Conservation (phyloP, 1,140 invertebrate species). For the Drosophila orena region DNA sequence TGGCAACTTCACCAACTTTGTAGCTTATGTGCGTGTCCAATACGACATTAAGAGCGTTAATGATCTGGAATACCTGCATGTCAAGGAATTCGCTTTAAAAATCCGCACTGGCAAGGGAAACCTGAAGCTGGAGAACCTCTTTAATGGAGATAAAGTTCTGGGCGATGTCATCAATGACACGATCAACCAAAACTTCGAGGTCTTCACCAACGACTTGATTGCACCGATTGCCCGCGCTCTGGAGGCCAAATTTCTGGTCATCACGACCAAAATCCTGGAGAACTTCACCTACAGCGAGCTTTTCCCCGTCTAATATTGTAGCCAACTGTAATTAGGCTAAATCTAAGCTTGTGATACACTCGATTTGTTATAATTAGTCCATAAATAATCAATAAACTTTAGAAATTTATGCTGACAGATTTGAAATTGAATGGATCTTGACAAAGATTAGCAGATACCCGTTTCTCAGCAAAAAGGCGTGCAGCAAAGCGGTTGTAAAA, state of each 20-base stretch:
- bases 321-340: constrained; percentile 42
- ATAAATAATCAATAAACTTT: constrained; percentile 51
- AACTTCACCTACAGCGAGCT: constrained; percentile 87
- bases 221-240: constrained; percentile 87
- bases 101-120: constrained; percentile 86
- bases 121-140: constrained; percentile 87
- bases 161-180: constrained; percentile 87
- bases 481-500: too few relatives aligned
- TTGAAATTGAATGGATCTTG: background rate
- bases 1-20: constrained; percentile 88
- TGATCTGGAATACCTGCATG: constrained; percentile 86
- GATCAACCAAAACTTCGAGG: constrained; percentile 88
- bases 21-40: constrained; percentile 85
- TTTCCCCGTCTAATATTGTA: constrained; percentile 85
- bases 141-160: constrained; percentile 87
- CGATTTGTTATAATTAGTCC: constrained; percentile 64
- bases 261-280: constrained; percentile 86
- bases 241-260: constrained; percentile 85
- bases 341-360: constrained; percentile 69
- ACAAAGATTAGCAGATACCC: too few relatives aligned
- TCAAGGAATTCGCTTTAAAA: constrained; percentile 86
- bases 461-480: too few relatives aligned
- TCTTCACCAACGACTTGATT: constrained; percentile 87
- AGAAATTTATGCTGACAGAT: constrained; percentile 3
- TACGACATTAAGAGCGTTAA: constrained; percentile 85